Evolutionary conservation across 1,140 invertebrate genomes (phyloP).

Genomic region (Heliconius melpomene): DNA sequence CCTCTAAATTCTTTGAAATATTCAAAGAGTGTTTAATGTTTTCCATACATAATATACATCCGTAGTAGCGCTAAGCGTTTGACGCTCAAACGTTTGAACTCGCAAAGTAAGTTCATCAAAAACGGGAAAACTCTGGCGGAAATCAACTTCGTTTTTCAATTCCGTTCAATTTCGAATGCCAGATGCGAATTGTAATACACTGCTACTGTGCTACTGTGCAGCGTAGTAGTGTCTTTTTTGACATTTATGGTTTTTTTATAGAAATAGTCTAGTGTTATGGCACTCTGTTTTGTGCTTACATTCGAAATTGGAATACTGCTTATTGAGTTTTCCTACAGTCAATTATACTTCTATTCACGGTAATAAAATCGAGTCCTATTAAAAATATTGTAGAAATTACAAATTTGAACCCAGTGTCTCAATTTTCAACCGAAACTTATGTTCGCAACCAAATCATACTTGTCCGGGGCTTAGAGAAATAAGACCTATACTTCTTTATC

Average conservation of each 20-base stretch:
- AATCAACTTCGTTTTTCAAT: constrained; percentile 11
- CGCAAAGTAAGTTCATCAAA: background rate
- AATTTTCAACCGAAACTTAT: no score
- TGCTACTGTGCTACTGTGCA: background rate
- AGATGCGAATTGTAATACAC: background rate
- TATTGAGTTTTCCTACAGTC: no score
- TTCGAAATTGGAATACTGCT: no score
- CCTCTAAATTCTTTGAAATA: background rate
- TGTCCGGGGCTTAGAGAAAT: no score
- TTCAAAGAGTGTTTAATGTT: background rate
- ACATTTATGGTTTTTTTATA: background rate
- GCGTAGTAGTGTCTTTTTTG: background rate
- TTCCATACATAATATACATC: background rate
- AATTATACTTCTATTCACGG: no score
- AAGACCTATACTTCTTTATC: background rate
- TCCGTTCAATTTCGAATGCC: background rate
- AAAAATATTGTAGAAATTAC: no score
- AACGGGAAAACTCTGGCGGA: background rate
- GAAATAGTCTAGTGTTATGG: no score
- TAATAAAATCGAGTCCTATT: no score
- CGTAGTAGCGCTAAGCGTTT: background rate
- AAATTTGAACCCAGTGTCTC: no score
- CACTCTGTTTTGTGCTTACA: no score
- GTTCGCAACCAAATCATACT: no score
- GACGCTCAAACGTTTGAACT: background rate